Percentiles rank a stretch among this genome's conserved stretches.
phyloP scores from a whole-genome alignment of 2,888 invertebrate species.

The Clistopyga incitator region DNA sequence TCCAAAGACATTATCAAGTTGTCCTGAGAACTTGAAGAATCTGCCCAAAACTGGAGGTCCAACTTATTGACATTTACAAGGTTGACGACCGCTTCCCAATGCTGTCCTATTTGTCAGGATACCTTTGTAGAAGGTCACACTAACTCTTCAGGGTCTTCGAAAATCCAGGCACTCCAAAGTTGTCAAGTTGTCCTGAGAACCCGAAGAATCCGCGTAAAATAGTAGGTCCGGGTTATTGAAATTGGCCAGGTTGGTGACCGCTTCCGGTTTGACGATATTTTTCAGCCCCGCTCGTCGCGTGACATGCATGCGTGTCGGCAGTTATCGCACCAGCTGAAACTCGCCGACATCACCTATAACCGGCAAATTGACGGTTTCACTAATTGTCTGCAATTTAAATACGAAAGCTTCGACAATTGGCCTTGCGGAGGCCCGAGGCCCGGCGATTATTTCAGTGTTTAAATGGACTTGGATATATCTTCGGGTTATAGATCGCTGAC shows the following conservation, averaged over 20 bases:
- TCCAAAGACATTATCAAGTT: no score
- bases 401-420: constrained; percentile 63
- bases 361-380: constrained; percentile 62
- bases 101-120: no score
- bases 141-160: neutral
- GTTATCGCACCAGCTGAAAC: constrained; percentile 55
- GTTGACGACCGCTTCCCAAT: no score
- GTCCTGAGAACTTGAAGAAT: no score
- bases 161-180: neutral
- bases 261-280: neutral
- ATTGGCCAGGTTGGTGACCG: neutral
- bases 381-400: constrained; percentile 68
- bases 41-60: no score
- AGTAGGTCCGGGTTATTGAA: neutral
- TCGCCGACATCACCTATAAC: constrained; percentile 36
- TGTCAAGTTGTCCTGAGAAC: neutral
- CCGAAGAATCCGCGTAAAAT: neutral
- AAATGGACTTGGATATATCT: constrained; percentile 45
- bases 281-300: neutral
- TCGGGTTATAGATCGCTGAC: constrained; percentile 47
- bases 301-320: constrained; percentile 31
- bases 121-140: no score
- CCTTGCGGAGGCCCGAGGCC: constrained; percentile 39
- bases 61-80: no score
- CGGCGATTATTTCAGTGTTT: constrained; percentile 59